Conservation (phyloP, 37 sponge, comb jelly and placozoan genomes). For the Beroe ovata region DNA sequence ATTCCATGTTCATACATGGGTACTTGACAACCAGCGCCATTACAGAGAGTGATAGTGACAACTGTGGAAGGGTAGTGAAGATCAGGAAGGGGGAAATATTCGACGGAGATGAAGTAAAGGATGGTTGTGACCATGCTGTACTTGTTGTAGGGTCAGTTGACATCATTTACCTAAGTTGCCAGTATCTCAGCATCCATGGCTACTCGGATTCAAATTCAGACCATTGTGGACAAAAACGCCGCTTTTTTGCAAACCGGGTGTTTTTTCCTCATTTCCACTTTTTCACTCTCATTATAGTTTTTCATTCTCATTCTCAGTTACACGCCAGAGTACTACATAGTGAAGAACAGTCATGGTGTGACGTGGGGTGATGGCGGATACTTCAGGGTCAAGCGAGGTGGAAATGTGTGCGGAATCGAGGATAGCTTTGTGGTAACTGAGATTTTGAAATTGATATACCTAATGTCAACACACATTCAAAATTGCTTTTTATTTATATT, state of each 20-base stretch:
- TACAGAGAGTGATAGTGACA: slow-evolving; percentile 1
- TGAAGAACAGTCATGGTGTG: slow-evolving; percentile 14
- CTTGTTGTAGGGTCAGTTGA: slow-evolving; percentile 55
- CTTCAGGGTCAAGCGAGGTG: slow-evolving; percentile 51
- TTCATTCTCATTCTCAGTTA: neutral
- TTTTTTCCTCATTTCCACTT: too few relatives aligned
- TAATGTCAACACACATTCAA: too few relatives aligned
- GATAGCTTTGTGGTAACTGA: slow-evolving; percentile 35
- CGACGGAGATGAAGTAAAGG: neutral
- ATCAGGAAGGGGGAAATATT: neutral
- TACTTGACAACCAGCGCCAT: too few relatives aligned
- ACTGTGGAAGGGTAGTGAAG: neutral
- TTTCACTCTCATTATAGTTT: too few relatives aligned
- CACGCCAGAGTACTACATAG: slow-evolving; percentile 66
- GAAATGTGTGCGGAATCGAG: slow-evolving; percentile 35
- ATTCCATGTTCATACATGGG: too few relatives aligned
- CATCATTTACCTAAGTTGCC: too few relatives aligned
- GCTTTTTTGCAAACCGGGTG: too few relatives aligned
- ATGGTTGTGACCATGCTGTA: slow-evolving; percentile 52
- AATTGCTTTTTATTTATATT: too few relatives aligned
- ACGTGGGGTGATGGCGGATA: slow-evolving; percentile 24
- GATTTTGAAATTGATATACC: neutral
- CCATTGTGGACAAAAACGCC: too few relatives aligned
- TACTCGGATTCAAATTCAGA: too few relatives aligned
- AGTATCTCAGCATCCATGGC: too few relatives aligned